phyloP scores from a whole-genome alignment of 2,113 vertebrate genomes.

The Saguinus midas region DNA sequence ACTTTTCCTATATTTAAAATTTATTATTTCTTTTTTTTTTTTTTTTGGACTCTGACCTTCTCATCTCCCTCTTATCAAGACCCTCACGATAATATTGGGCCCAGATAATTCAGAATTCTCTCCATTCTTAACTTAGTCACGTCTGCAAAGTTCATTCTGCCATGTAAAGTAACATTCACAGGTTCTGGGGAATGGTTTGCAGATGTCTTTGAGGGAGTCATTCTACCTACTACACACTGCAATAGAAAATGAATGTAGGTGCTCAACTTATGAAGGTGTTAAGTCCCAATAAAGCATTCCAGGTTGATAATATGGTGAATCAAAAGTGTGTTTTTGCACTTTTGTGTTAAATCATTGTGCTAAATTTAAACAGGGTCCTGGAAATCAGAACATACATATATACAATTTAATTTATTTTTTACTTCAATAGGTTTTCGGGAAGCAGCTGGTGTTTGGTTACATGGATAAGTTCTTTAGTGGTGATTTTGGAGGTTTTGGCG shows the following conservation, averaged over 20 bases:
- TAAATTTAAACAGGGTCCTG: not conserved
- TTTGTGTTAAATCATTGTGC: not conserved
- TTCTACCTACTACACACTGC: not conserved
- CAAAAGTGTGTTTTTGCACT: not conserved
- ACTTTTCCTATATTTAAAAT: no score
- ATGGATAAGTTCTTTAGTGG: no score
- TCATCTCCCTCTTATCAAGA: not conserved
- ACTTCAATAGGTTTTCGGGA: no score
- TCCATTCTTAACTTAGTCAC: not conserved
- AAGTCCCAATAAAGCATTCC: not conserved
- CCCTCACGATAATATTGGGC: not conserved
- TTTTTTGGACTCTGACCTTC: not conserved
- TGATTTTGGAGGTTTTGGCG: no score
- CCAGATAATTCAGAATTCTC: not conserved
- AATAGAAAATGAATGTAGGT: not conserved
- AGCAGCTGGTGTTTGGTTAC: no score
- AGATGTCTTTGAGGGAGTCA: not conserved
- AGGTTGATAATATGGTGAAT: not conserved
- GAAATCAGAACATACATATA: not conserved
- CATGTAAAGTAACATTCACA: not conserved
- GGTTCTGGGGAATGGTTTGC: not conserved
- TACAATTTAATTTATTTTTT: not conserved
- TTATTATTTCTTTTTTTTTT: not conserved
- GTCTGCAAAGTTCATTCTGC: not conserved
- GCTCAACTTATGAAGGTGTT: not conserved